Conservation (phyloP, 2,888 invertebrate species). For the Nezara viridula region DNA sequence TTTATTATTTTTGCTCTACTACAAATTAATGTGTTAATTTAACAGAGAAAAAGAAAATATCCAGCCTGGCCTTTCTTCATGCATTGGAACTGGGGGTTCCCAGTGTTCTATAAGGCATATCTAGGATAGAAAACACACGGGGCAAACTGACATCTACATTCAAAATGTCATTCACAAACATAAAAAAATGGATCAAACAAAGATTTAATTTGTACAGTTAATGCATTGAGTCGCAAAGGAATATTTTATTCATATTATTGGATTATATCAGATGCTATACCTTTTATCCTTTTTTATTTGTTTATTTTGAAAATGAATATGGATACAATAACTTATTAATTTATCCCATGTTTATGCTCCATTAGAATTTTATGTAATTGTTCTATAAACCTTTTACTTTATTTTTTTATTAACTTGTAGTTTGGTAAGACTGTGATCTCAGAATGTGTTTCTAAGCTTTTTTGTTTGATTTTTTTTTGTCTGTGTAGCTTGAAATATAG, state of each 20-base stretch:
- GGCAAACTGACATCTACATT: not conserved
- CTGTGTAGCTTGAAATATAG: no score
- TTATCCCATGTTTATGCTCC: no score
- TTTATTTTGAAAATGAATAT: no score
- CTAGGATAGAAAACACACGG: slow-evolving; percentile 24
- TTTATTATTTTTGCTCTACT: not conserved
- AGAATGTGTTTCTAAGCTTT: no score
- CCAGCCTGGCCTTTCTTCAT: slow-evolving; percentile 54
- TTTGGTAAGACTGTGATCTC: no score
- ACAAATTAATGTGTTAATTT: slow-evolving; percentile 39
- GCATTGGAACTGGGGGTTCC: slow-evolving; percentile 53
- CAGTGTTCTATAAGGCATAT: slow-evolving; percentile 42
- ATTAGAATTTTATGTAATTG: no score
- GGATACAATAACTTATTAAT: no score
- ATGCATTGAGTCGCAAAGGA: not conserved
- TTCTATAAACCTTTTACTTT: no score
- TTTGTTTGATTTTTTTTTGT: no score
- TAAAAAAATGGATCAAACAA: not conserved
- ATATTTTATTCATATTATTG: not conserved
- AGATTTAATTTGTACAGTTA: not conserved
- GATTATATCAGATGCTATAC: not conserved
- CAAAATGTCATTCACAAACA: not conserved
- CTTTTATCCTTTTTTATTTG: not conserved
- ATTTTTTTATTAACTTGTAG: no score
- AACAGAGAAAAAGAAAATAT: slow-evolving; percentile 48